Evolutionary conservation across 1,140 invertebrate species (phyloP).

Genomic region (Pristionchus pacificus): DNA sequence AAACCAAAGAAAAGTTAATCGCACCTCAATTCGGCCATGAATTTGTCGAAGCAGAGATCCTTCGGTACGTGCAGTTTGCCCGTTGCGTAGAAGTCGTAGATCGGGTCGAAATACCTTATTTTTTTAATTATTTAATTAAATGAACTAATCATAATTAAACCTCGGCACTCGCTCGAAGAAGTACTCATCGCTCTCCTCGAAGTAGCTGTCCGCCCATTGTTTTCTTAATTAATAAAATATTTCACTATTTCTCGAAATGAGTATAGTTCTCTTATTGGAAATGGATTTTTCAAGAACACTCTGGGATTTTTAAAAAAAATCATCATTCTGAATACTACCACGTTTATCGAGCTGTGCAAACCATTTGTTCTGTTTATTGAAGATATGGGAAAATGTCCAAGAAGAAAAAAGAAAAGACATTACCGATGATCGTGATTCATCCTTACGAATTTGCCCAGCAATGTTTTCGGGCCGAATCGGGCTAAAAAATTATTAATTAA

Average conservation of each 20-base stretch:
- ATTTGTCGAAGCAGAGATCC: conserved; percentile 56
- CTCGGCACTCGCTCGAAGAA: conserved; percentile 55
- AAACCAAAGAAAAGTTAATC: neutral
- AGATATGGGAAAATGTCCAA: too few species aligned
- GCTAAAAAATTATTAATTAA: too few species aligned
- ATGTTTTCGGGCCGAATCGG: conserved; percentile 53
- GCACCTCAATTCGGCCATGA: conserved; percentile 47
- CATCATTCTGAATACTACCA: too few species aligned
- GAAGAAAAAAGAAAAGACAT: too few species aligned
- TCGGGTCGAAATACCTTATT: conserved; percentile 55
- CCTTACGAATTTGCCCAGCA: conserved; percentile 42
- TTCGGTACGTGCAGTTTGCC: conserved; percentile 56
- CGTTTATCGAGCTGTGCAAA: too few species aligned
- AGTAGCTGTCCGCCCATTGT: conserved; percentile 52
- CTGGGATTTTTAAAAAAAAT: too few species aligned
- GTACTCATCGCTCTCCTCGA: conserved; percentile 54
- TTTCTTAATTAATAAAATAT: too few species aligned
- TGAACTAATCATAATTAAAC: conserved; percentile 27
- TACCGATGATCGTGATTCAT: conserved; percentile 57
- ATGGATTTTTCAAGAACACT: too few species aligned
- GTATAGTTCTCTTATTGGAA: too few species aligned
- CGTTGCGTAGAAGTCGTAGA: conserved; percentile 57
- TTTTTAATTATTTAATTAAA: neutral
- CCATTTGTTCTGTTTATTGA: too few species aligned
- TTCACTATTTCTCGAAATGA: too few species aligned